Evolutionary conservation across 2,113 vertebrate species (phyloP), one percentile per base, ranked within the genome.

Genomic region (Chaenocephalus aceratus): DNA sequence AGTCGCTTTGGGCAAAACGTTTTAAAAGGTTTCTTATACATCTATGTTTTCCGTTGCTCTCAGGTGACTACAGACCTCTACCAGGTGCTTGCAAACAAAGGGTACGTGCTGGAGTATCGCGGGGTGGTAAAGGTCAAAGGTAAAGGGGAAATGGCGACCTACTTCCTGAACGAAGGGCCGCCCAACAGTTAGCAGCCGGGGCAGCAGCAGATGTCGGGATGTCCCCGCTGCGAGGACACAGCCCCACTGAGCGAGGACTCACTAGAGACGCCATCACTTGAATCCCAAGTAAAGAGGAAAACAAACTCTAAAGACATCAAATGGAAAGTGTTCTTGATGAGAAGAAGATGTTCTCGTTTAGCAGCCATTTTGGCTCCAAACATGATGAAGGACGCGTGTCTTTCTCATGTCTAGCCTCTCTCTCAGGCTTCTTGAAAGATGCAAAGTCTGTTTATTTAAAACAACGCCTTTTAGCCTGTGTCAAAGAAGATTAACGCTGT

Each of bases 71-170:
- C 97, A 26, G 97, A 99, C 91, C 93, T 99, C 84, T 91, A 97
- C 94, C 97, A 97, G 94, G 97, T 99, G 91, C 95, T 99, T 88
- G 93, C 92, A 11, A 93, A 85, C 93, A 98, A 97, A 94, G 97
- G 96, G 72, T 99, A 99, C 67, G 94, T 94, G 87, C 87, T 98
- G 94, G 97, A 98, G 92, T 97, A 95, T 69, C 96, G 97, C 14
- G 97, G 97, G 13, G 95, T 98, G 44, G 95, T 98, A 34, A 99
- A 99, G 90, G 97, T 99, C 83, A 99, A 99, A 91, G 97, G 97
- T 78, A 99, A 99, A 91, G 97, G 97, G n/a, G 97, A 98, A 90
- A 99, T 98, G 97, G 97, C 96, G 72, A 99, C 97, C 87, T 99
- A 98, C 91, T 99, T 98, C 95, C 96, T 99, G 92, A 98, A 97